Percentiles rank a stretch among this genome's conserved stretches.
Conservation (phyloP, 2,888 invertebrate genomes). For the Philereme transversata region DNA sequence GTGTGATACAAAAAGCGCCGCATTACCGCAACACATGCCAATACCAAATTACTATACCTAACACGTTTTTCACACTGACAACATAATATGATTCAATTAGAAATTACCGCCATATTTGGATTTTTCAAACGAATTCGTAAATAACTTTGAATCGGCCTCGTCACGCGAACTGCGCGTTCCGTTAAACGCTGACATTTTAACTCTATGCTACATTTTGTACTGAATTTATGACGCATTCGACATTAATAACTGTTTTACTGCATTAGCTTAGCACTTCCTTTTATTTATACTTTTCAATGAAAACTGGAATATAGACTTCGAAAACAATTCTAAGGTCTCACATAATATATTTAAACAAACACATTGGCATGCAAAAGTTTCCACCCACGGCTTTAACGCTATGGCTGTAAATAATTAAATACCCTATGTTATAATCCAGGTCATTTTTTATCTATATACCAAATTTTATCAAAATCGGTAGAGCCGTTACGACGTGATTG, state of each 20-base stretch:
- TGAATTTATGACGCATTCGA: conserved; percentile 29
- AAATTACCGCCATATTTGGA: conserved; percentile 27
- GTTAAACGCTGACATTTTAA: conserved; percentile 35
- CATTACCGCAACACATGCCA: conserved; percentile 40
- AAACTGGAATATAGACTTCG: no score
- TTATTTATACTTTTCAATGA: background rate
- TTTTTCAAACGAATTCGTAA: conserved; percentile 26
- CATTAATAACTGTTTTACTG: conserved; percentile 10
- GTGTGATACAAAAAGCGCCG: conserved; percentile 24
- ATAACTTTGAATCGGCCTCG: conserved; percentile 27
- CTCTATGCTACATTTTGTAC: conserved; percentile 26
- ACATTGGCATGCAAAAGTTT: no score
- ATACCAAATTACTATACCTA: conserved; percentile 41
- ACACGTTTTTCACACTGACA: conserved; percentile 26
- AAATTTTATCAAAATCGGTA: no score
- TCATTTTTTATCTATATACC: no score
- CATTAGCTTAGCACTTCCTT: background rate
- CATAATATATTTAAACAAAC: no score
- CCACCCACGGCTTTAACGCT: no score
- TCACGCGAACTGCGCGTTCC: conserved; percentile 37
- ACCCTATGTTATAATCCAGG: no score
- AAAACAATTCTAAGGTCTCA: no score
- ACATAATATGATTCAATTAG: conserved; percentile 31
- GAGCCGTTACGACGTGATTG: no score
- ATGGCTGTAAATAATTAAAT: no score